Evolutionary conservation across 2,797 vertebrate species (phyloP).

Genomic region (Anisognathus igniventris): DNA sequence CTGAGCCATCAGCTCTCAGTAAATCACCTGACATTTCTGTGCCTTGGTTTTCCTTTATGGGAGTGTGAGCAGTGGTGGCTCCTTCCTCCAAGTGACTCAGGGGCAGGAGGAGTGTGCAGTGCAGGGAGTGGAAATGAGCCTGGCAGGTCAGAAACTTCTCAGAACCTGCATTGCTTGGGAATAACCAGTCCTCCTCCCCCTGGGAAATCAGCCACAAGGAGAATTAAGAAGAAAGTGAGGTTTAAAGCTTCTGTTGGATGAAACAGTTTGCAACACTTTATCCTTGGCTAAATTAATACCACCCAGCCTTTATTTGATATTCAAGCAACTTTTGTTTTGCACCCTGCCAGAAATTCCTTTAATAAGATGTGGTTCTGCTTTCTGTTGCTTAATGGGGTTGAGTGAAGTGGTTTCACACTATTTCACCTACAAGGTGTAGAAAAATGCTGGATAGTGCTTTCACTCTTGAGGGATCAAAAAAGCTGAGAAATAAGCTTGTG

Average conservation of each 20-base stretch:
- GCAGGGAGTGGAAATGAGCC: not conserved
- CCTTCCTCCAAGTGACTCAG: not conserved
- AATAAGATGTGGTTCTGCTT: not conserved
- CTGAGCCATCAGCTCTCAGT: not conserved
- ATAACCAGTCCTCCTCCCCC: not conserved
- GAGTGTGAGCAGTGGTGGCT: not conserved
- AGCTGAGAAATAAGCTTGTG: not conserved
- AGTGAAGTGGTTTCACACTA: not conserved
- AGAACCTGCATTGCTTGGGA: not conserved
- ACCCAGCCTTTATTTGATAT: not conserved
- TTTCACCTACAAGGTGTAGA: not conserved
- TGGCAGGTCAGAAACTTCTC: not conserved
- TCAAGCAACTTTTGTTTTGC: not conserved
- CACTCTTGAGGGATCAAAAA: not conserved
- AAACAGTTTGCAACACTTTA: not conserved
- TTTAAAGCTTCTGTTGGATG: not conserved
- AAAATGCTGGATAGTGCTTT: not conserved
- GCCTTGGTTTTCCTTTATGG: not conserved
- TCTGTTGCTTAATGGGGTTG: not conserved
- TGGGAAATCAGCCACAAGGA: not conserved
- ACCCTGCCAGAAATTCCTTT: not conserved
- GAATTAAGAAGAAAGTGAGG: accelerated
- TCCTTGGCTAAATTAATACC: not conserved
- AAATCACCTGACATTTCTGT: not conserved
- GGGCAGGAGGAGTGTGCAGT: not conserved